These are phyloP conservation scores for Corythornis leucogaster DNA, from an alignment of 2,797 vertebrate genomes.

Conservation along the genomic window DNA sequence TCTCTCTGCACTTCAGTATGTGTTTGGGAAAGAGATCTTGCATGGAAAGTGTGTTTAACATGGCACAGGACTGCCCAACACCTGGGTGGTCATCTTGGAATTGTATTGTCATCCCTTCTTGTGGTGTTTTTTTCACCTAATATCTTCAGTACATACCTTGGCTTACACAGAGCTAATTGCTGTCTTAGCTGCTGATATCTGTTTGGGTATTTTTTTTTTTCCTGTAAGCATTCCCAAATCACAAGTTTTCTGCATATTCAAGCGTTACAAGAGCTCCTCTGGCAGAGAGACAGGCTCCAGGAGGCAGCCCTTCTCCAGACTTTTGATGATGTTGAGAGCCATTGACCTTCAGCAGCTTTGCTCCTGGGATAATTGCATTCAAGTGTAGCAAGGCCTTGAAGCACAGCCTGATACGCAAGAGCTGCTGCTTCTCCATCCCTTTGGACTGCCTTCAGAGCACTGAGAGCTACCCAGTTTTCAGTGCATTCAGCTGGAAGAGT, in stretches of 20 bases:
- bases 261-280: not conserved
- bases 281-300: not conserved
- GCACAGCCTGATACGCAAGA: not conserved
- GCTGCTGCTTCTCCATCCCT: not conserved
- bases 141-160: not conserved
- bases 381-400: not conserved
- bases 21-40: not conserved
- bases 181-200: not conserved
- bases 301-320: not conserved
- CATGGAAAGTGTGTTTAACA: not conserved
- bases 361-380: not conserved
- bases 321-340: not conserved
- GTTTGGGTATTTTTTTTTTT: not conserved
- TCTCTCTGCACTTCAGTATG: not conserved
- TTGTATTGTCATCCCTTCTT: not conserved
- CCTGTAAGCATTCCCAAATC: not conserved
- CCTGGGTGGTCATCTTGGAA: not conserved
- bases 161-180: not conserved
- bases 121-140: not conserved
- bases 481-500: constrained; percentile 46
- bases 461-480: not conserved
- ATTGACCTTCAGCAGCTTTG: constrained; percentile 11
- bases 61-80: not conserved
- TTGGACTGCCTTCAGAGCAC: not conserved
- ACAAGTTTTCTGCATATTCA: not conserved